Evolutionary conservation across 2,113 vertebrate genomes (phyloP), one percentile per base, ranked within the genome.

Genomic region (Perca fluviatilis): DNA sequence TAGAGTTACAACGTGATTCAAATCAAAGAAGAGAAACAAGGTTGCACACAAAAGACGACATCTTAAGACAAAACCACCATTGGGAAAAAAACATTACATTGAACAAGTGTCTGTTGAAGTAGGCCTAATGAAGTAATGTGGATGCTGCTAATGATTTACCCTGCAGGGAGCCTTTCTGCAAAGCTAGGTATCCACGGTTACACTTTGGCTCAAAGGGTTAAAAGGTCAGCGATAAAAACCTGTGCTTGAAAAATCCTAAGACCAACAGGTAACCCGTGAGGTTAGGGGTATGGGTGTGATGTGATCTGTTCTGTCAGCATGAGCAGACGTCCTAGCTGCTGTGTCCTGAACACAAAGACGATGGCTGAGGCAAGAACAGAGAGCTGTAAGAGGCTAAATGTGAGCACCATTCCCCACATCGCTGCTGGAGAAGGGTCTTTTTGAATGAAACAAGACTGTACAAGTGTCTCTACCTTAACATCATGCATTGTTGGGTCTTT

Each of bases 221-320:
- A 63, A 56, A 73, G 27, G 21, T 40, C 40, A n/a, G 50, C 54
- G 23, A 13, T 19, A 43, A 61, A 61, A 60, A 61, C 13, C 40
- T 25, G 30, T 53, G 76, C 51, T 64, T 75, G 43, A 51, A 70
- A 15, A 79, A 76, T 66, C 49, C 46, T 18, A 53, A 53, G 61
- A 8, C 0, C 68, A 78, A 79, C 77, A 83, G 79, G 79, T 86
- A 57, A 83, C 63, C 82, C 65, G 8, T 25, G 79, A 80, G 73
- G 60, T 83, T 13, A 60, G 27, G 81, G 83, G 62, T 71, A 11
- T 12, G 9, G 68, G 14, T 51, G 46, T 86, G 89, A 88, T 53
- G 80, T 75, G 78, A 88, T 85, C 19, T 33, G 47, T 71, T 88
- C 72, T 86, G 86, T 82, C 89, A 90, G 80, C 67, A 12, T 19